These are phyloP conservation scores for Eurytemora carolleeae DNA, from an alignment of 1,140 invertebrate genomes.

Conservation along the genomic window DNA sequence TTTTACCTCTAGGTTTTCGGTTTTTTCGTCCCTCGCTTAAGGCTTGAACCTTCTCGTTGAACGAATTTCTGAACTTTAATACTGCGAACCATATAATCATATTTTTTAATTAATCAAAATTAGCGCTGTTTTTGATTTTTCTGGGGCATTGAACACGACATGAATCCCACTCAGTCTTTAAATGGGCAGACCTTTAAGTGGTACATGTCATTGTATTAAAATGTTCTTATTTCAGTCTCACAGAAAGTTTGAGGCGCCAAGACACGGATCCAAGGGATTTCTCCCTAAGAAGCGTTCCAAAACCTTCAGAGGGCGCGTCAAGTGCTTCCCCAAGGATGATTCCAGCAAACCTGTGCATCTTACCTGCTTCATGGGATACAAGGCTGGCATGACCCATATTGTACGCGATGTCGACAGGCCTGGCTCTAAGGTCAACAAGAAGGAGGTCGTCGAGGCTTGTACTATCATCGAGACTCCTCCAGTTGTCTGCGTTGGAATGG, in stretches of 20 bases:
- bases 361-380: constrained; percentile 93
- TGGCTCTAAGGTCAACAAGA: constrained; percentile 98
- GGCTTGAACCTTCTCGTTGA: too few species aligned
- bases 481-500: constrained; percentile 50
- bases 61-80: too few species aligned
- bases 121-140: too few species aligned
- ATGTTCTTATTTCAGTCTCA: constrained; percentile 63
- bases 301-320: constrained; percentile 92
- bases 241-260: constrained; percentile 95
- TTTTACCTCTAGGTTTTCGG: too few species aligned
- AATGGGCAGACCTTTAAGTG: too few species aligned
- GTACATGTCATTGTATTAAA: constrained; percentile 6
- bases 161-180: too few species aligned
- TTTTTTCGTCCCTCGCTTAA: too few species aligned
- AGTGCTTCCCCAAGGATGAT: constrained; percentile 99
- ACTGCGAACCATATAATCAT: too few species aligned
- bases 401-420: constrained; percentile 95
- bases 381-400: constrained; percentile 99
- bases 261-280: constrained; percentile 99
- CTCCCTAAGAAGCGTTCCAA: constrained; percentile 90
- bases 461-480: constrained; percentile 96
- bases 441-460: constrained; percentile 97
- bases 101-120: too few species aligned
- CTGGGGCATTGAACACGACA: too few species aligned
- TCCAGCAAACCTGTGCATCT: constrained; percentile 85